Evolutionary conservation across 2,113 vertebrate genomes (phyloP), one percentile per base, ranked within the genome.

Genomic region (Condylura cristata): DNA sequence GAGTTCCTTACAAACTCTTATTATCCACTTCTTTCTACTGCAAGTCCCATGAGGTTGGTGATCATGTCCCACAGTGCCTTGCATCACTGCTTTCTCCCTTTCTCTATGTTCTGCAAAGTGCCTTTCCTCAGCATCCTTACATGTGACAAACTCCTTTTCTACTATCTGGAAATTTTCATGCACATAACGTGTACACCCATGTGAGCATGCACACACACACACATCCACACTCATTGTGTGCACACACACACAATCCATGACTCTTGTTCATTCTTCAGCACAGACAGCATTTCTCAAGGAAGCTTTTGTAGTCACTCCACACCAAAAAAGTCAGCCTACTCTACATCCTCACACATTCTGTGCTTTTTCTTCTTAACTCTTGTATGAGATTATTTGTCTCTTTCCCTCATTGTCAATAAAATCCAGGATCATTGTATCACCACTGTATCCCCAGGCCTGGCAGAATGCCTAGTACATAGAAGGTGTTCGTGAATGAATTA

Each of bases 401-500:
- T 87, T 66, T 88, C 58, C 24, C 41, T 48, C 85, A 94, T 96
- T 96, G 94, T 96, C 92, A 93, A 63, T 96, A 95, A 95, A 97
- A 95, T 92, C 92, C 48, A 5, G 81, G 87, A 93, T 91, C 90
- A 93, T 95, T 96, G 94, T 96, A 80, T 94, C 90, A 93, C 72
- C 58, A 68, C 86, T 88, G 22, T 90, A 92, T 92, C 85, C 94
- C 95, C 90, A 85, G 94, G n/a, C 76, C 95, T 97, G 96, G 97
- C 94, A 78, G 72, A 71, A 75, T 95, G 96, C 95, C 96, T 95
- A 92, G 94, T 60, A 95, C 85, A 94, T 93, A 96, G 95, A 97
- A 96, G 97, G 95, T 97, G 94, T 96, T 96, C 96, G 89, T 96
- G 95, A 97, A 96, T 96, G 96, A 95, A 96, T 95, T 94, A 97